These are phyloP conservation scores for Melanostoma scalare DNA, from an alignment of 2,888 invertebrate genomes.

Conservation along the genomic window DNA sequence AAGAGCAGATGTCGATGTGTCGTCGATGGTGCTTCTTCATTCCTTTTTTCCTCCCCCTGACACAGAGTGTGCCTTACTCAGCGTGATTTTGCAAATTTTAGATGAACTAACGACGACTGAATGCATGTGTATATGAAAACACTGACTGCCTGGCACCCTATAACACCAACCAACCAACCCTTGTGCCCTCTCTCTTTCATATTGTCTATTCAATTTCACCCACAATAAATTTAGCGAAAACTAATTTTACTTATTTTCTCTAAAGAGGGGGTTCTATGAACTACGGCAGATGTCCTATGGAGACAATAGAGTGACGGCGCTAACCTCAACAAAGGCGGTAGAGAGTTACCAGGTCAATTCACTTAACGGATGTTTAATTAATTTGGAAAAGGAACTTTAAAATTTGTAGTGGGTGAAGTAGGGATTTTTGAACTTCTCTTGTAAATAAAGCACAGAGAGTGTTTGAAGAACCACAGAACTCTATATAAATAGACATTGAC, in stretches of 20 bases:
- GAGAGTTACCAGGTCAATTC: slow-evolving; percentile 23
- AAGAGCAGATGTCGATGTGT: slow-evolving; percentile 69
- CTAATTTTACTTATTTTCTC: slow-evolving; percentile 50
- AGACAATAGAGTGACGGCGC: slow-evolving; percentile 58
- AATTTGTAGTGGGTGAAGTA: too few species aligned
- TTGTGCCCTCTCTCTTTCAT: neutral
- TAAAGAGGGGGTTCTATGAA: slow-evolving; percentile 37
- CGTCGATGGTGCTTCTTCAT: slow-evolving; percentile 22
- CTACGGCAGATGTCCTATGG: slow-evolving; percentile 59
- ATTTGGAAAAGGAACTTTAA: too few species aligned
- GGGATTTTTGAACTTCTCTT: too few species aligned
- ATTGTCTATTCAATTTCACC: slow-evolving; percentile 65
- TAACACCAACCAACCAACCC: slow-evolving; percentile 22
- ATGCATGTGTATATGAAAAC: neutral
- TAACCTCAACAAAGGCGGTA: slow-evolving; percentile 47
- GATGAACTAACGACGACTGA: neutral
- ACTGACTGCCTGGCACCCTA: neutral
- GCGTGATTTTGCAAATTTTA: slow-evolving; percentile 27
- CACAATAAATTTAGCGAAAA: slow-evolving; percentile 71
- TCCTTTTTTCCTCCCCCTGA: slow-evolving; percentile 1
- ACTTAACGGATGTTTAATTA: too few species aligned
- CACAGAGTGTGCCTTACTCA: neutral
- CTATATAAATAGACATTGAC: too few species aligned
- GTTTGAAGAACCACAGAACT: too few species aligned
- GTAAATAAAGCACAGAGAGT: too few species aligned